Base-by-base conservation (phyloP, 2,797 vertebrate genomes). In the Acrossocheilus wenchowensis region DNA sequence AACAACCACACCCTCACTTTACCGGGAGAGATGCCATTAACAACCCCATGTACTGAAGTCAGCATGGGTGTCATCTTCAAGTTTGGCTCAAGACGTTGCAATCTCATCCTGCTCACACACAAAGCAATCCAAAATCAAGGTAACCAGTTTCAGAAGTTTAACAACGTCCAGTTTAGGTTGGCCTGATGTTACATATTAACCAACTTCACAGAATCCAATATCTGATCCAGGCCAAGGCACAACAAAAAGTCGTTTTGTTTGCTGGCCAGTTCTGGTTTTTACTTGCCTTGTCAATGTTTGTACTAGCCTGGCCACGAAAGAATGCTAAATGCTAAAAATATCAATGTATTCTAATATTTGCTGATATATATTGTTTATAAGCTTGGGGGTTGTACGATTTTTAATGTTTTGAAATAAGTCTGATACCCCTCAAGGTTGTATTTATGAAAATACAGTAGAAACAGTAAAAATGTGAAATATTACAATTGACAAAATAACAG, bases 1-100 rank as follows among this genome's bases (percentile, higher is more conserved):
- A 39, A 77, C 34, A 57, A 52, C 72, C 57, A 83, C 41, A 64
- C 45, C 60, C 8, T 66, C 23, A 78, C 9, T 77, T 77, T 36
- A 77, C 10, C 74, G 39, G 19, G 10, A 36, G 30, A 77, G 30
- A 54, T 7, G 2, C 10, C 19, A 23, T 12, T 77, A 39, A 23
- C 34, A 77, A 23, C 19, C n/a, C 3, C 50, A 39, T 57, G 30
- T 52, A 54, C 50, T 57, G 3, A 52, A 78, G 74, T 78, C 34
- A 39, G 34, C 34, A 78, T 36, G 11, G 74, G 50, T 36, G 30
- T 78, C 6, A 6, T 39, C 34, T 57, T 57, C 19, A 57, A 57
- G 11, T 78, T 39, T 57, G 21, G 11, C 21, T 78, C 12, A 54
- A 3, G 12, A 45, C 21, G 30, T 36, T 54, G 21, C 52, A 23